phyloP scores from a whole-genome alignment of 2,888 invertebrate species.

The Euclidia mi region DNA sequence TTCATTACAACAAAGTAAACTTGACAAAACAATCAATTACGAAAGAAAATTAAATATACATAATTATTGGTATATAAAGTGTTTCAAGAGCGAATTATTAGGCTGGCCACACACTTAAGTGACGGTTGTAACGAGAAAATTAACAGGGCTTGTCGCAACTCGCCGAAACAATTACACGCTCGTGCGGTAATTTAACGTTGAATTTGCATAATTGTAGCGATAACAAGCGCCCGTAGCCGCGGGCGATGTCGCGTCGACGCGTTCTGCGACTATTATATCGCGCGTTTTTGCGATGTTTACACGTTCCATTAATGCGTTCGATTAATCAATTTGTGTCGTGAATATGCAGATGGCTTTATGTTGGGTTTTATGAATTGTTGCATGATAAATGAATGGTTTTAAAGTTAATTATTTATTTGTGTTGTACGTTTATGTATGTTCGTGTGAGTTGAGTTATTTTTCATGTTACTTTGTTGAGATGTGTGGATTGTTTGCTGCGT shows the following conservation, averaged over 20 bases:
- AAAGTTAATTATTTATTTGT: constrained; percentile 8
- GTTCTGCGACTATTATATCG: constrained; percentile 71
- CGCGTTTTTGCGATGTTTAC: constrained; percentile 52
- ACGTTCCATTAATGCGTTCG: constrained; percentile 54
- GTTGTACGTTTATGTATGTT: too few relatives aligned
- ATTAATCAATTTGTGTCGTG: constrained; percentile 49
- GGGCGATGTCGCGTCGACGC: constrained; percentile 60
- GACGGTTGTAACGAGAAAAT: constrained; percentile 69
- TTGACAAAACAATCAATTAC: constrained; percentile 22
- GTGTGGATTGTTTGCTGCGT: too few relatives aligned
- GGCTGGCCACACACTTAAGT: constrained; percentile 59
- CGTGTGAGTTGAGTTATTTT: too few relatives aligned
- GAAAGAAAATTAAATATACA: constrained; percentile 43
- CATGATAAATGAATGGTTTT: constrained; percentile 14
- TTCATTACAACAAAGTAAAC: constrained; percentile 12
- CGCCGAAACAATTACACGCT: constrained; percentile 62
- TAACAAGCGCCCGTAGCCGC: constrained; percentile 75
- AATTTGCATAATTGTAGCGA: constrained; percentile 83
- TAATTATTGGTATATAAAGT: constrained; percentile 42
- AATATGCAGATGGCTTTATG: constrained; percentile 31
- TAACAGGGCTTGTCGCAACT: constrained; percentile 47
- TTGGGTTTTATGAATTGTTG: constrained; percentile 10
- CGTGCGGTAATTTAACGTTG: constrained; percentile 74
- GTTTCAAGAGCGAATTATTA: constrained; percentile 51
- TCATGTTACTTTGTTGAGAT: too few relatives aligned